Percentiles rank a stretch among this genome's conserved stretches.
phyloP scores from a whole-genome alignment of 1,140 invertebrate genomes.

The Megalonaias nervosa region DNA sequence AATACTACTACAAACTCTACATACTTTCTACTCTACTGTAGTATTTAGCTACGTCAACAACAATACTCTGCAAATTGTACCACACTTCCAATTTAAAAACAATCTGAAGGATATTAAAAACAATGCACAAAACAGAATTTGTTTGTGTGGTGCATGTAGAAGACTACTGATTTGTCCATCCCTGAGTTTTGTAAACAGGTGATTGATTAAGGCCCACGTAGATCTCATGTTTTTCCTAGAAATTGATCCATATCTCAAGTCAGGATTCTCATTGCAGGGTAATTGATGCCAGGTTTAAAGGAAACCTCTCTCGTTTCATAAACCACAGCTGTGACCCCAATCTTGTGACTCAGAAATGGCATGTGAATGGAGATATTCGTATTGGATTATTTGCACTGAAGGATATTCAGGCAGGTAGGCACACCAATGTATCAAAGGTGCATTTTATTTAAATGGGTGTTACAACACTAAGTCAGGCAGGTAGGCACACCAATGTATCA shows the following conservation, averaged over 20 bases:
- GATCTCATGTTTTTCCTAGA: not conserved
- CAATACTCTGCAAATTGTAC: too few relatives aligned
- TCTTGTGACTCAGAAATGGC: slow-evolving; percentile 95
- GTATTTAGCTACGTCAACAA: too few relatives aligned
- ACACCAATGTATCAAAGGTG: too few relatives aligned
- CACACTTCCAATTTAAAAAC: too few relatives aligned
- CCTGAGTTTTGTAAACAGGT: too few relatives aligned
- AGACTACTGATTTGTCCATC: not conserved
- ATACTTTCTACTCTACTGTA: too few relatives aligned
- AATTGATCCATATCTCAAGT: not conserved
- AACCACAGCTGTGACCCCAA: slow-evolving; percentile 96
- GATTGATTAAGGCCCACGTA: not conserved
- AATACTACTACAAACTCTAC: too few relatives aligned
- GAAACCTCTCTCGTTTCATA: slow-evolving; percentile 83
- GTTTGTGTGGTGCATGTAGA: not conserved
- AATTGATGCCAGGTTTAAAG: slow-evolving; percentile 95
- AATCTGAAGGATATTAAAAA: not conserved
- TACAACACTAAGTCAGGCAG: too few relatives aligned
- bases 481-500: too few relatives aligned
- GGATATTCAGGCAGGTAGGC: slow-evolving; percentile 69
- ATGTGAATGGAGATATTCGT: slow-evolving; percentile 88
- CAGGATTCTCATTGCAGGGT: slow-evolving; percentile 70
- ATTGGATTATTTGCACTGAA: slow-evolving; percentile 89
- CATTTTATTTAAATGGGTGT: too few relatives aligned
- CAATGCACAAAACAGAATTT: slow-evolving; percentile 2